Percentiles rank a stretch among this genome's conserved stretches.
phyloP scores from a whole-genome alignment of 2,113 vertebrate genomes.

The Malurus alboscapulatus region DNA sequence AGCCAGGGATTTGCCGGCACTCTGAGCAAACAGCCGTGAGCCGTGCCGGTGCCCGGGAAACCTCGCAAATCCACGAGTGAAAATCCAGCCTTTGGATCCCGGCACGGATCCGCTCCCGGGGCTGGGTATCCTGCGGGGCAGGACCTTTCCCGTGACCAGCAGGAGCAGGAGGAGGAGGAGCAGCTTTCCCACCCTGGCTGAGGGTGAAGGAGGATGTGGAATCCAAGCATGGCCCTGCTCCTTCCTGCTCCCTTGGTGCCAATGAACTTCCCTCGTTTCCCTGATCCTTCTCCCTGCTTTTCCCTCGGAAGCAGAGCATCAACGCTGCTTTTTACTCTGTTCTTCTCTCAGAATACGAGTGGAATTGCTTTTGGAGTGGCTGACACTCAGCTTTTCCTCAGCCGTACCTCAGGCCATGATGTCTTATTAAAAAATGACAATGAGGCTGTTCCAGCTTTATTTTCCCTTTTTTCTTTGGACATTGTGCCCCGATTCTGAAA shows the following conservation, averaged over 20 bases:
- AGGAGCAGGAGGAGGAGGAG: not conserved
- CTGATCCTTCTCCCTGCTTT: not conserved
- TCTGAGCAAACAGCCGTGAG: slow-evolving; percentile 15
- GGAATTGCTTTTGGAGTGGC: not conserved
- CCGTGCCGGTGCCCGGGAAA: not conserved
- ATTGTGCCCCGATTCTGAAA: accelerated
- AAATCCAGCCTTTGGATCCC: not conserved
- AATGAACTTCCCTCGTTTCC: not conserved
- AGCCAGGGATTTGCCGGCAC: slow-evolving; percentile 10
- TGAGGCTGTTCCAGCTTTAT: not conserved
- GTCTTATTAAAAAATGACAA: not conserved
- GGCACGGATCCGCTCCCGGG: accelerated
- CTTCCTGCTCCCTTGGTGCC: accelerated
- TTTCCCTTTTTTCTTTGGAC: not conserved
- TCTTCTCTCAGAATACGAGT: accelerated
- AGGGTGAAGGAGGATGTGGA: not conserved
- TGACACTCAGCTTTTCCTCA: not conserved
- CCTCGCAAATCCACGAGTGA: not conserved
- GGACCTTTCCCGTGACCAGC: not conserved
- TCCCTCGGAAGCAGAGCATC: not conserved
- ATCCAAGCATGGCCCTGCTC: accelerated
- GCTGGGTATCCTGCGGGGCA: not conserved
- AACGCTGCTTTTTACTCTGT: not conserved
- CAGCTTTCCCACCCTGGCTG: not conserved
- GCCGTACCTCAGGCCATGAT: accelerated